A percentile compares a stretch with the other conserved stretches of the same genome.
Conservation (phyloP, 92 coral and sea anemone genomes). For the Anthopleura xanthogrammica region DNA sequence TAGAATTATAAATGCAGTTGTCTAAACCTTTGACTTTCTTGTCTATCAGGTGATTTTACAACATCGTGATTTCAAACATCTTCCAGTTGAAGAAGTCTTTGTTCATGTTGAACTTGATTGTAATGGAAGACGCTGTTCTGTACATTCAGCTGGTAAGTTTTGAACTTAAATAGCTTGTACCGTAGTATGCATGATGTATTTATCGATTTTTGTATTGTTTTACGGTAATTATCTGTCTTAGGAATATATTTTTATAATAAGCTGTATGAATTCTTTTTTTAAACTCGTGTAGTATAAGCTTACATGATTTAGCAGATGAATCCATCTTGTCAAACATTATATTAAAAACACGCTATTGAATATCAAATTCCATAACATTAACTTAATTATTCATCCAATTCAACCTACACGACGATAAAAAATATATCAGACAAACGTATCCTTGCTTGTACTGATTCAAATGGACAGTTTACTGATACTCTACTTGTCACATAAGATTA, state of each 20-base stretch:
- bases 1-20: background rate
- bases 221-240: no score
- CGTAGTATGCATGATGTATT: background rate
- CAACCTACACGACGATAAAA: background rate
- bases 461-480: background rate
- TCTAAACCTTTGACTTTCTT: background rate
- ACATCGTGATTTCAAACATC: background rate
- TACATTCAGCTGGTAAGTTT: conserved; percentile 16
- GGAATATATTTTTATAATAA: no score
- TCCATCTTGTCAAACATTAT: background rate
- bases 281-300: background rate
- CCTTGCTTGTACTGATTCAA: background rate
- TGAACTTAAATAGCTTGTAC: background rate
- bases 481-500: no score
- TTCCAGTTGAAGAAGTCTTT: background rate
- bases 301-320: background rate
- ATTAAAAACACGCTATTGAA: background rate
- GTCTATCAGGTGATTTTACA: background rate
- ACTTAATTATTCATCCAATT: background rate
- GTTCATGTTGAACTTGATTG: conserved; percentile 25
- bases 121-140: conserved; percentile 11
- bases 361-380: background rate
- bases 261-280: background rate
- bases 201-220: background rate
- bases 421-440: background rate